phyloP scores from a whole-genome alignment of 2,888 invertebrate species.

The Drosophila prostipennis region DNA sequence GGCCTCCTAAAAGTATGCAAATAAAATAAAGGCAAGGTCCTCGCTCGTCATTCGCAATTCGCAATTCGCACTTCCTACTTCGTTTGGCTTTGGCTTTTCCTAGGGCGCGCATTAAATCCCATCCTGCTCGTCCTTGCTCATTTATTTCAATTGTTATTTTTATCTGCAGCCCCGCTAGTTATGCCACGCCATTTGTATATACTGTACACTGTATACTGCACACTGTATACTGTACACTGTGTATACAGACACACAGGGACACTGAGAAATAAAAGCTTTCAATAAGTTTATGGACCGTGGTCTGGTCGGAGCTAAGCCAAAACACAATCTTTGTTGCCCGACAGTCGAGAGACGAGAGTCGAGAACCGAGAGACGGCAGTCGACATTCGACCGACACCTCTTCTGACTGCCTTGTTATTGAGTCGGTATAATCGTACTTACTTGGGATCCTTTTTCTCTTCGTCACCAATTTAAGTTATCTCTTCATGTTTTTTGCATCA shows the following conservation, averaged over 20 bases:
- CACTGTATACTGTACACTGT: neutral
- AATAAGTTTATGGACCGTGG: constrained; percentile 40
- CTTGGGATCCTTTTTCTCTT: constrained; percentile 32
- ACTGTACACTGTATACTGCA: neutral
- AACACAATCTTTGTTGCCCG: constrained; percentile 39
- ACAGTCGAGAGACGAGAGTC: neutral
- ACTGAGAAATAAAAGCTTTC: constrained; percentile 21
- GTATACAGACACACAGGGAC: neutral
- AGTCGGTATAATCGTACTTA: constrained; percentile 12
- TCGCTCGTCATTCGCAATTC: neutral
- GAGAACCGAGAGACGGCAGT: neutral
- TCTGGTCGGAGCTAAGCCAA: constrained; percentile 36
- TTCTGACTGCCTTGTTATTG: constrained; percentile 37
- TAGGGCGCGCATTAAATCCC: constrained; percentile 9
- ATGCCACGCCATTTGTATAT: constrained; percentile 52
- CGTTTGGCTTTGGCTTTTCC: neutral
- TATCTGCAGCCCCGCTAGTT: constrained; percentile 67
- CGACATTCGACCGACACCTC: neutral
- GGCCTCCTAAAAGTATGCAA: constrained; percentile 58
- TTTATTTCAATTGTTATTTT: constrained; percentile 81
- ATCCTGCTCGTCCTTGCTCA: constrained; percentile 53
- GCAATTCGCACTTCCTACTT: constrained; percentile 1
- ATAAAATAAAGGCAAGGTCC: constrained; percentile 36
- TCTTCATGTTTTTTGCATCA: neutral
- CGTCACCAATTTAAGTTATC: constrained; percentile 51